Conservation (phyloP, 2,797 vertebrate genomes). For the Centropyge bicolor region DNA sequence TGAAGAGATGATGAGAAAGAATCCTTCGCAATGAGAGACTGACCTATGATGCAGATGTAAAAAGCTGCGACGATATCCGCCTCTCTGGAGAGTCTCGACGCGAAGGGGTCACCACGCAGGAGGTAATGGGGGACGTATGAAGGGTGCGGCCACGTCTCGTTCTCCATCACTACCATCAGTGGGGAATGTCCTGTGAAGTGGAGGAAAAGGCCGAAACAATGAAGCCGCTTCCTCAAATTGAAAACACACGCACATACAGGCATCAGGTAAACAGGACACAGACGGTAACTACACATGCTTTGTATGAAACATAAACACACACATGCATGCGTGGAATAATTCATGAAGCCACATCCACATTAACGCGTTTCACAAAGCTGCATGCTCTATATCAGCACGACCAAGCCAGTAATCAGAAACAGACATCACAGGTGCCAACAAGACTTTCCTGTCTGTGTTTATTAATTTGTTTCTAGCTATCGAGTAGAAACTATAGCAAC, state of each 20-base stretch:
- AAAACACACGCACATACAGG: constrained; percentile 5
- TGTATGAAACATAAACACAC: neutral
- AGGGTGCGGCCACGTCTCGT: constrained; percentile 76
- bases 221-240: constrained; percentile 11
- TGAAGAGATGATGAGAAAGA: neutral
- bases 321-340: neutral
- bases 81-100: constrained; percentile 92
- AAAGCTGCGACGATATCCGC: constrained; percentile 92
- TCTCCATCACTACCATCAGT: constrained; percentile 84
- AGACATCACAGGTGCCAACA: too few species aligned
- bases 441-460: too few species aligned
- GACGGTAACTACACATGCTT: neutral
- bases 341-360: neutral
- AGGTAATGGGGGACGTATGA: constrained; percentile 86
- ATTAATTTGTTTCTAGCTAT: too few species aligned
- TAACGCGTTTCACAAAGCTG: neutral
- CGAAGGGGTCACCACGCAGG: constrained; percentile 89
- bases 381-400: neutral
- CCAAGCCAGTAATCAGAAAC: too few species aligned
- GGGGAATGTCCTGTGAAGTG: constrained; percentile 64
- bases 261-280: constrained; percentile 11
- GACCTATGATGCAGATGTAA: constrained; percentile 93
- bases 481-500: too few species aligned
- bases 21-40: constrained; percentile 54
- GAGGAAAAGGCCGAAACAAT: constrained; percentile 45